phyloP scores from a whole-genome alignment of 2,888 invertebrate species.

The Lasioglossum figueresi region DNA sequence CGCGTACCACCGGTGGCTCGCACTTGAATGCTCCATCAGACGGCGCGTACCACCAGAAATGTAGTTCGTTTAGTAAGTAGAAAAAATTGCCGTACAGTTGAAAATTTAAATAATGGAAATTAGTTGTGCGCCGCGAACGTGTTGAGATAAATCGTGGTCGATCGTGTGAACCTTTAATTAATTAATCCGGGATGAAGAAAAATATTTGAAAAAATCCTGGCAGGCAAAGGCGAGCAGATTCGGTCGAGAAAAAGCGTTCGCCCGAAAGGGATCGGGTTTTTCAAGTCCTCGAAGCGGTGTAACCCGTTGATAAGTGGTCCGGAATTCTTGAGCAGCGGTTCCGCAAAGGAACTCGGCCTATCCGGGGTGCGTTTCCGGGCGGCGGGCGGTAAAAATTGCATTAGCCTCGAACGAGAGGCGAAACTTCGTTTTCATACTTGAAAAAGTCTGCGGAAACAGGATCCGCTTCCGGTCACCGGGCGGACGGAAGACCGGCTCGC shows the following conservation, averaged over 20 bases:
- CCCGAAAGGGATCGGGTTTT: neutral
- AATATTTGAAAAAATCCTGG: neutral
- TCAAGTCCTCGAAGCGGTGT: neutral
- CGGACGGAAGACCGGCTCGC: conserved; percentile 76
- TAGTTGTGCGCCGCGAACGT: too few species aligned
- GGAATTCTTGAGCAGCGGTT: conserved; percentile 1
- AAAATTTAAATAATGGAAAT: too few species aligned
- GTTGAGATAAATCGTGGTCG: too few species aligned
- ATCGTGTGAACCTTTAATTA: neutral
- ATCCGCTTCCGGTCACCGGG: conserved; percentile 68
- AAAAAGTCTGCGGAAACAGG: conserved; percentile 33
- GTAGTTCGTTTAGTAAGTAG: too few species aligned
- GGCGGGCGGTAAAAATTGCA: conserved; percentile 33
- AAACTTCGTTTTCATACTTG: conserved; percentile 40
- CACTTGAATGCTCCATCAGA: too few species aligned
- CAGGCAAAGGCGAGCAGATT: neutral
- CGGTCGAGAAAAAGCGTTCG: neutral
- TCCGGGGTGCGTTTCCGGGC: conserved; percentile 24
- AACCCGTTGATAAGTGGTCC: conserved; percentile 1
- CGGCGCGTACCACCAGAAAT: too few species aligned
- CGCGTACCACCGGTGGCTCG: too few species aligned
- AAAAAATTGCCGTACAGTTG: too few species aligned
- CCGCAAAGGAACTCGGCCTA: neutral
- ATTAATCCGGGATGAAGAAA: neutral
- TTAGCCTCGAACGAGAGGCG: conserved; percentile 30